phyloP scores from a whole-genome alignment of 2,888 invertebrate genomes.

The Azorinus chamasolen region DNA sequence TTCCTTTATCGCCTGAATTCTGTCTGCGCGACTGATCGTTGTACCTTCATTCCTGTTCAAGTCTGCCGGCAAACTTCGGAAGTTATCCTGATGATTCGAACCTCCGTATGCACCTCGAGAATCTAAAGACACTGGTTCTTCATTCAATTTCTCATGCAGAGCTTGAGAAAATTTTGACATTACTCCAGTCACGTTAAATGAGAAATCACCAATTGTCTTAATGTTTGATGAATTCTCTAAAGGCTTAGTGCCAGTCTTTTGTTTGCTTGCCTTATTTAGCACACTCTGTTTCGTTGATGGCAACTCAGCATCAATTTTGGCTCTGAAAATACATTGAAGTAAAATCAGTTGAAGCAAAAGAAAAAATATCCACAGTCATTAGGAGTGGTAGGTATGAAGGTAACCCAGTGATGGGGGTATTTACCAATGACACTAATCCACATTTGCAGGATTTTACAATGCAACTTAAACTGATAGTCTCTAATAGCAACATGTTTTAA shows the following conservation, averaged over 20 bases:
- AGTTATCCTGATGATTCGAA: constrained; percentile 42
- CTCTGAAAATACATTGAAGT: constrained; percentile 25
- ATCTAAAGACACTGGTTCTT: constrained; percentile 49
- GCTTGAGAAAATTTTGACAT: constrained; percentile 76
- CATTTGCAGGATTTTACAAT: too few relatives aligned
- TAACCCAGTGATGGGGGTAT: too few relatives aligned
- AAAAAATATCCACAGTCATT: neutral
- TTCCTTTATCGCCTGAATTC: constrained; percentile 78
- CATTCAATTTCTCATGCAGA: constrained; percentile 66
- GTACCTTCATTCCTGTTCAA: constrained; percentile 30
- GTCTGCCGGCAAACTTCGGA: constrained; percentile 35
- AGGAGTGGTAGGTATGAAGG: too few relatives aligned
- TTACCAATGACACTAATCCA: too few relatives aligned
- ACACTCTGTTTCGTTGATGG: constrained; percentile 29
- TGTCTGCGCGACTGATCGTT: constrained; percentile 67
- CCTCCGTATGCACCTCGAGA: constrained; percentile 29
- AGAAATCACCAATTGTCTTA: constrained; percentile 66
- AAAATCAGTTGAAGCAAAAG: neutral
- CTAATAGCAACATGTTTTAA: too few relatives aligned
- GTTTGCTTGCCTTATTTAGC: constrained; percentile 35
- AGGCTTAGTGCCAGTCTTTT: constrained; percentile 19
- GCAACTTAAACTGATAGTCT: too few relatives aligned
- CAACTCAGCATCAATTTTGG: constrained; percentile 42
- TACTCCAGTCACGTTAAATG: constrained; percentile 72
- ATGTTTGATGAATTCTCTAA: constrained; percentile 44